Evolutionary conservation across 2,113 vertebrate genomes (phyloP), one percentile per base, ranked within the genome.

Genomic region (Siphamia tubifer): DNA sequence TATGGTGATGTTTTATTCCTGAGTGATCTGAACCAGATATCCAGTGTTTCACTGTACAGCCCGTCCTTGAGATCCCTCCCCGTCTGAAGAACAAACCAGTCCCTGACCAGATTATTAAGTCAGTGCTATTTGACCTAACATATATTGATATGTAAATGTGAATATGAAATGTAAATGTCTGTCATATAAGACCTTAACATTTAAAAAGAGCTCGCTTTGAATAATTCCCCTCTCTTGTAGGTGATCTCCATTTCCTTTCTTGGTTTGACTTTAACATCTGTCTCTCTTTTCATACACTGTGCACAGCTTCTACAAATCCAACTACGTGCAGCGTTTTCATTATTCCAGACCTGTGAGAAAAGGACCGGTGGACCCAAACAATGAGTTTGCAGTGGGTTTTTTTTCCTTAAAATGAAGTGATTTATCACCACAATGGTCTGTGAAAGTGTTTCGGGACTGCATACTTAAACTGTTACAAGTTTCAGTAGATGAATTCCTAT

Each of bases 81-180:
- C 92, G 91, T 39, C 91, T 99, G 89, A 96, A 94, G 92, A 98
- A 96, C 72, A 99, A 99, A 67, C 95, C 95, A 0, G 96, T 98
- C 6, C 97, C 98, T 8, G 98, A 99, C 84, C 98, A 99, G 92
- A 98, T 99, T 39, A 96, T 98, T 86, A 98, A 98, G 98, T 98
- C 83, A 94, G 94, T 84, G 36, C 35, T n/a, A 6, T 67, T 27
- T 23, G 53, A 12, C n/a, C 30, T 4, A 16, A 36, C 10, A 7
- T 11, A 2, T 19, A 51, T 4, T 27, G 3, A 40, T 53, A 48
- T 28, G 3, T 7, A 2, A 61, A 52, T 31, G 12, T 28, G 11
- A 28, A 9, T 55, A 23, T 39, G 16, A 54, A 44, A 35, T 47
- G 12, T 8, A 51, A 27, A 32, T 12, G 3, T n/a, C n/a, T n/a